Percentiles rank a stretch among this genome's conserved stretches.
These are phyloP conservation scores for Tenthredo notha DNA, from an alignment of 2,888 invertebrate species.

Conservation along the genomic window DNA sequence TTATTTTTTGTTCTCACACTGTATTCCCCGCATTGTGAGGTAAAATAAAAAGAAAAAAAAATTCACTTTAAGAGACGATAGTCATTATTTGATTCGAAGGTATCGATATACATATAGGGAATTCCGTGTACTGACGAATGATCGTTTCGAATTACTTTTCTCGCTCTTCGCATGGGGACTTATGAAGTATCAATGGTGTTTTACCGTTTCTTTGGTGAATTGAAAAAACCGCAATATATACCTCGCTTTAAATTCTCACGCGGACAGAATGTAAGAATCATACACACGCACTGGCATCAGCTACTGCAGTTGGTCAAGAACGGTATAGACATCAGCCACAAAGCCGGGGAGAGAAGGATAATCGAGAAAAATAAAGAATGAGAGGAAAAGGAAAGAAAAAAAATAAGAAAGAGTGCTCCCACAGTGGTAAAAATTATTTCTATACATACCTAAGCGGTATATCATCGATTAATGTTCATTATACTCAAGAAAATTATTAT, in stretches of 20 bases:
- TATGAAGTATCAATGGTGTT: not conserved
- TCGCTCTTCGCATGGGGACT: not conserved
- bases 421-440: not conserved
- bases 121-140: not conserved
- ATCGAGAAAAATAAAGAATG: not conserved
- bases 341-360: too few relatives aligned
- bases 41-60: too few relatives aligned
- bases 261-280: not conserved
- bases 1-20: not conserved
- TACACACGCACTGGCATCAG: not conserved
- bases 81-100: not conserved
- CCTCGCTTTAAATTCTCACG: conserved; percentile 24
- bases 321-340: not conserved
- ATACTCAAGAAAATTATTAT: not conserved
- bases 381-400: not conserved
- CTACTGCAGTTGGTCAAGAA: not conserved
- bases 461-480: conserved; percentile 5
- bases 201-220: conserved; percentile 4
- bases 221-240: not conserved
- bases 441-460: not conserved
- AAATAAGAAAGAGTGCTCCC: not conserved
- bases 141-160: not conserved
- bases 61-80: not conserved
- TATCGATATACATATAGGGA: too few relatives aligned
- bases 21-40: too few relatives aligned